Conservation (phyloP, 2,113 vertebrate genomes). For the Salminus brasiliensis region DNA sequence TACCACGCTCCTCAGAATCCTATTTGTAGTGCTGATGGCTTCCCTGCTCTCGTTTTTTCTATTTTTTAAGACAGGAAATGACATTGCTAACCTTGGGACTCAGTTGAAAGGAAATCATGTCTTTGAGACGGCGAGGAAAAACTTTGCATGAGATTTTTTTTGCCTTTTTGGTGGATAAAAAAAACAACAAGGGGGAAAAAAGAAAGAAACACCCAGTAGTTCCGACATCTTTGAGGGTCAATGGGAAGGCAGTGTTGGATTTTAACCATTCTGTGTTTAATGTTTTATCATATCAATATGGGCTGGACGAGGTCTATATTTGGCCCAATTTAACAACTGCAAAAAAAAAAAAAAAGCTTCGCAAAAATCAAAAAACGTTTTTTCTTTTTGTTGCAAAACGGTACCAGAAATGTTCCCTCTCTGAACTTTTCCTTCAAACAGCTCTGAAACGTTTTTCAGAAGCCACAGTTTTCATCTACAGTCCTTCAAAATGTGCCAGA, state of each 20-base stretch:
- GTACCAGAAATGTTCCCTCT: too few species aligned
- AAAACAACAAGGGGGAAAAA: too few species aligned
- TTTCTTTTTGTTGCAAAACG: too few species aligned
- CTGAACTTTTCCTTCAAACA: too few species aligned
- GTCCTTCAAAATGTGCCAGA: too few species aligned
- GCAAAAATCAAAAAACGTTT: too few species aligned
- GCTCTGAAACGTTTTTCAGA: too few species aligned
- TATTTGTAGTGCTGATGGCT: constrained; percentile 50
- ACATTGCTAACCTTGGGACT: constrained; percentile 72
- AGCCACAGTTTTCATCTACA: too few species aligned
- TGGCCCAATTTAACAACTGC: background rate
- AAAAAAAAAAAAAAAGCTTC: background rate
- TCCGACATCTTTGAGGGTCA: constrained; percentile 13
- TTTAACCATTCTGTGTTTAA: constrained; percentile 30
- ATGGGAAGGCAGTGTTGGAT: constrained; percentile 17
- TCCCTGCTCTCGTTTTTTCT: constrained; percentile 72
- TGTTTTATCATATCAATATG: constrained; percentile 36
- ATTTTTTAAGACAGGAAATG: constrained; percentile 76
- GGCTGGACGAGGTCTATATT: constrained; percentile 40
- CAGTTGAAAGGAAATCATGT: constrained; percentile 65
- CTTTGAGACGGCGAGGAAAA: constrained; percentile 21
- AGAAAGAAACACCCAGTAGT: constrained; percentile 12
- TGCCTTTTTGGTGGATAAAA: background rate
- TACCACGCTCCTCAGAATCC: constrained; percentile 59
- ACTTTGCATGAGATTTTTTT: background rate